Conservation (phyloP, 2,797 vertebrate species). For the Brachymystax lenok region DNA sequence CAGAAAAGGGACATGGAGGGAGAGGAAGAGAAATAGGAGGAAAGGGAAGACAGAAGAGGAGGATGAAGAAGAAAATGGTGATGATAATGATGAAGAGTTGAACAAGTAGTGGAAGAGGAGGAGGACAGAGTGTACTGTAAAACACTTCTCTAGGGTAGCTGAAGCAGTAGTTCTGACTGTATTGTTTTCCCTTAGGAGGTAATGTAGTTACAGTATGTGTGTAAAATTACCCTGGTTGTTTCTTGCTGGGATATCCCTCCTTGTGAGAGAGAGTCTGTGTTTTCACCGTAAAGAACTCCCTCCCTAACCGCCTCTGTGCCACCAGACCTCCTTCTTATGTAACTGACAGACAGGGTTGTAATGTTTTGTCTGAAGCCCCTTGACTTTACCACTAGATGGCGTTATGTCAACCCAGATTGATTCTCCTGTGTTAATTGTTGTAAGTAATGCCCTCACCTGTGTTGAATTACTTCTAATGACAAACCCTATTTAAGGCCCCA, state of each 20-base stretch:
- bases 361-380: too few relatives aligned
- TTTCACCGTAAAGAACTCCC: neutral
- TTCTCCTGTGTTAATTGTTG: too few relatives aligned
- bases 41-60: neutral
- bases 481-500: too few relatives aligned
- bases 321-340: neutral
- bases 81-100: conserved; percentile 5
- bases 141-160: conserved; percentile 2
- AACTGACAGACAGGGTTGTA: neutral
- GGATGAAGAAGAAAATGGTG: neutral
- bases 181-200: conserved; percentile 15
- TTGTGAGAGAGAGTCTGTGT: neutral
- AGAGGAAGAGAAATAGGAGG: neutral
- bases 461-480: too few relatives aligned
- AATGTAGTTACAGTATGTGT: conserved; percentile 3
- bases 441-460: too few relatives aligned
- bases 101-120: neutral
- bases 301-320: neutral
- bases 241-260: neutral
- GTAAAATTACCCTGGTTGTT: neutral
- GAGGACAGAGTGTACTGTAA: neutral
- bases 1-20: neutral
- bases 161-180: neutral
- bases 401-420: too few relatives aligned
- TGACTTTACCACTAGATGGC: too few relatives aligned